Conservation (phyloP, 2,797 vertebrate species). For the Myotis planiceps region DNA sequence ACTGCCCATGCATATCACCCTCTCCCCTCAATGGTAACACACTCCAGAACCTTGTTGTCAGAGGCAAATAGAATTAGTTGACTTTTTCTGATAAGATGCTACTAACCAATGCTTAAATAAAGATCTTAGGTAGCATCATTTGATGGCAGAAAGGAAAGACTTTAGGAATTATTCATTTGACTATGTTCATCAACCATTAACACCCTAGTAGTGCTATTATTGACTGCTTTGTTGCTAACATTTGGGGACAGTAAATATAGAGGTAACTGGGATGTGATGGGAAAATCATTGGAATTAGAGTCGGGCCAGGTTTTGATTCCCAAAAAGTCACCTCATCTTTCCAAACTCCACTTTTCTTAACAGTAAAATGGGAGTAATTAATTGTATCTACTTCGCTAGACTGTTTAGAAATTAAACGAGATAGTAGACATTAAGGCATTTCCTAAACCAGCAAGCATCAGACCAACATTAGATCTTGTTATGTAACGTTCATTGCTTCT, state of each 20-base stretch:
- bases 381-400: not conserved
- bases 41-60: not conserved
- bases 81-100: not conserved
- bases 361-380: not conserved
- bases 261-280: not conserved
- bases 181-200: not conserved
- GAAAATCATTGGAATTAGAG: not conserved
- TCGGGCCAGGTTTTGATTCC: slow-evolving; percentile 2
- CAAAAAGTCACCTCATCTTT: not conserved
- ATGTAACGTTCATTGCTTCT: not conserved
- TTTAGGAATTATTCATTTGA: not conserved
- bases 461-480: slow-evolving; percentile 7
- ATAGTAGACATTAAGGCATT: not conserved
- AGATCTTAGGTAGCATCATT: not conserved
- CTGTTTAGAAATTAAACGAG: slow-evolving; percentile 39
- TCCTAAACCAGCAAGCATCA: not conserved
- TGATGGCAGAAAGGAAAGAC: not conserved
- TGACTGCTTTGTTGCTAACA: not conserved
- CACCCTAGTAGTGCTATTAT: not conserved
- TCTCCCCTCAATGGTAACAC: not conserved
- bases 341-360: not conserved
- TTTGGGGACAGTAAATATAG: not conserved
- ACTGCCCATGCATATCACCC: not conserved
- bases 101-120: slow-evolving; percentile 24
- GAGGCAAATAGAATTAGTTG: not conserved